Evolutionary conservation across 2,113 vertebrate genomes (phyloP), one percentile per base, ranked within the genome.

Genomic region (Gambusia holbrooki): DNA sequence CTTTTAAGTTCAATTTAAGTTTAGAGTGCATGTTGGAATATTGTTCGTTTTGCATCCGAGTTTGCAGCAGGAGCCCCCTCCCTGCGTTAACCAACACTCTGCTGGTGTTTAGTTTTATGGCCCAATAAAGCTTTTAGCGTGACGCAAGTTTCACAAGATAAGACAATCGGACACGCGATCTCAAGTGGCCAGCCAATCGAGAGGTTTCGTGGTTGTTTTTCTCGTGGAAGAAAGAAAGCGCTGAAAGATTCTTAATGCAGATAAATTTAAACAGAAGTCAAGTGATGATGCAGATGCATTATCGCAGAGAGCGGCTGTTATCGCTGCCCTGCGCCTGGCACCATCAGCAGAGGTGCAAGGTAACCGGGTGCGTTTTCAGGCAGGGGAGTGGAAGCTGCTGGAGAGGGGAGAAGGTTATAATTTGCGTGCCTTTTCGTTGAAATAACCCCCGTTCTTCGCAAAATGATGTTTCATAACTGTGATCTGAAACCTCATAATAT

Each of bases 141-240:
- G 83, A 90, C 67, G 66, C 37, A 54, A 40, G 74, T 73, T 82
- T 75, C 54, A 25, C 69, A 69, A 28, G 8, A 69, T 86, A 83
- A 86, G 84, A 80, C 86, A 80, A 78, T 73, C 13, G 37, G 68
- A 62, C 73, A 80, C 86, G 89, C 90, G 84, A 92, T 87, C 83
- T 77, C 74, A 68, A 85, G 61, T 74, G 62, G 78, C 69, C 62
- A 74, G 61, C 79, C 77, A 76, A 85, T 65, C 48, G 7, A 71
- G 77, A 79, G 70, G 70, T 37, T 48, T 35, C 10, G 28, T 45
- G 66, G 68, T 69, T 81, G 73, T 68, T 62, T 73, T 54, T 37
- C 60, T 54, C 22, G 25, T 40, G 62, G 45, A 61, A 79, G 81
- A 73, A 58, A 77, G 81, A 73, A 58, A 8, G 69, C 40, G 74